Conservation (phyloP, 2,797 vertebrate species). For the Sebastes trivittatus region DNA sequence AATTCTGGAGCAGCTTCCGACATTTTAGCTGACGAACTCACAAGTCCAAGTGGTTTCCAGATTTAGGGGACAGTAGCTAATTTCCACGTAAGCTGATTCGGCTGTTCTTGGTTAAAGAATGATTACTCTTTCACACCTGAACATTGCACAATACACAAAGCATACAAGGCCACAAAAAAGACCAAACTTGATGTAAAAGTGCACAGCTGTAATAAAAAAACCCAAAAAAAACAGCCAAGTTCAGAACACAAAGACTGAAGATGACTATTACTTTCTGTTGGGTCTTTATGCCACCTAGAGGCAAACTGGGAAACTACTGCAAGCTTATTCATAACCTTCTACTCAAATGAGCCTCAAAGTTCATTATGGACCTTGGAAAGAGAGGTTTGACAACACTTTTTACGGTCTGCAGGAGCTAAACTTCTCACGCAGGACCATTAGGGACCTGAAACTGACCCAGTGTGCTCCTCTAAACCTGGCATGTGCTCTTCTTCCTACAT, state of each 20-base stretch:
- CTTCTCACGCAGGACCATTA: background rate
- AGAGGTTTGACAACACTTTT: background rate
- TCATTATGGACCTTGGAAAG: background rate
- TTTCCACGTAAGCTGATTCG: background rate
- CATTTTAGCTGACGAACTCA: background rate
- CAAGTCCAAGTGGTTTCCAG: background rate
- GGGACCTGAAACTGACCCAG: background rate
- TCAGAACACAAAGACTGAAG: background rate
- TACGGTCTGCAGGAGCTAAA: background rate
- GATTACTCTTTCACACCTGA: background rate
- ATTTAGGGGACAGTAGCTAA: background rate
- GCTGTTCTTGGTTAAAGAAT: background rate
- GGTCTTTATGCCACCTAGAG: slow-evolving; percentile 64
- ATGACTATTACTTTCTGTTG: slow-evolving; percentile 5
- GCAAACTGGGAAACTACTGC: background rate
- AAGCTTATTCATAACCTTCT: background rate
- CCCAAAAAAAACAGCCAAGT: background rate
- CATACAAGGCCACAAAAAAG: background rate
- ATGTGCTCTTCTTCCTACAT: background rate
- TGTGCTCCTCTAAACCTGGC: background rate
- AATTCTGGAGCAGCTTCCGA: background rate
- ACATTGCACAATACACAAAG: background rate
- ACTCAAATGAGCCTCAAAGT: background rate
- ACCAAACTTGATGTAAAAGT: background rate
- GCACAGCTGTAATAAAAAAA: background rate